Conservation (phyloP, 2,888 invertebrate species). For the Alloscopus bannaensis region DNA sequence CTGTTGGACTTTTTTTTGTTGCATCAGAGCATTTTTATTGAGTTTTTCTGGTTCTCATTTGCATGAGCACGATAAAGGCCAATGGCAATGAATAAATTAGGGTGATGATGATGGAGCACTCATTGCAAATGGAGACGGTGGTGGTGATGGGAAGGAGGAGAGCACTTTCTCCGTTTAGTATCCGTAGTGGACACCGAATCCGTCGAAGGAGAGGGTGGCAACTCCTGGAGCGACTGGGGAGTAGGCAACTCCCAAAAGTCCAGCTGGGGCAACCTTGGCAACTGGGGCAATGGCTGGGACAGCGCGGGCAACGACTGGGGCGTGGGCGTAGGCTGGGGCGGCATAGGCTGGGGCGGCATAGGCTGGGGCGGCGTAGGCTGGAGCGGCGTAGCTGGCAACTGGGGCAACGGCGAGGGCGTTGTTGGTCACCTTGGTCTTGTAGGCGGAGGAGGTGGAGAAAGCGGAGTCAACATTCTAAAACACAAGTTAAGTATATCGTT, state of each 20-base stretch:
- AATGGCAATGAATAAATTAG: conserved; percentile 43
- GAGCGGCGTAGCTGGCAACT: not conserved
- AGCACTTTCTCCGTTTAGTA: too few species aligned
- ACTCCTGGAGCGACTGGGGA: conserved; percentile 80
- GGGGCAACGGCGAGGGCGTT: conserved; percentile 38
- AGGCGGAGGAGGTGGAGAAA: conserved; percentile 52
- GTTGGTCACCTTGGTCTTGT: conserved; percentile 58
- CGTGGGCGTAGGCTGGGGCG: conserved; percentile 20
- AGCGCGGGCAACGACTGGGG: conserved; percentile 73
- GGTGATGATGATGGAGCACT: conserved; percentile 6
- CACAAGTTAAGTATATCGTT: not conserved
- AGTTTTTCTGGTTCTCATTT: conserved; percentile 26
- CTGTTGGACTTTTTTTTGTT: too few species aligned
- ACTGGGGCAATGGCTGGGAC: conserved; percentile 75
- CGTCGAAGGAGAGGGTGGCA: conserved; percentile 80
- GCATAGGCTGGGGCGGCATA: not conserved
- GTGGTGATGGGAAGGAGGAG: not conserved
- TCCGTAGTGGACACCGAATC: conserved; percentile 68
- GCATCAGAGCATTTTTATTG: too few species aligned
- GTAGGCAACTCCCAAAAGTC: conserved; percentile 76
- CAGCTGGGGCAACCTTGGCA: conserved; percentile 75
- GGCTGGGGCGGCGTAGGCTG: not conserved
- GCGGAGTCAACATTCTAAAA: conserved; percentile 32
- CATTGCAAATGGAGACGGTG: conserved; percentile 22
- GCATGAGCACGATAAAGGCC: conserved; percentile 19